phyloP scores from a whole-genome alignment of 2,113 vertebrate species.

The Chinchilla lanigera region DNA sequence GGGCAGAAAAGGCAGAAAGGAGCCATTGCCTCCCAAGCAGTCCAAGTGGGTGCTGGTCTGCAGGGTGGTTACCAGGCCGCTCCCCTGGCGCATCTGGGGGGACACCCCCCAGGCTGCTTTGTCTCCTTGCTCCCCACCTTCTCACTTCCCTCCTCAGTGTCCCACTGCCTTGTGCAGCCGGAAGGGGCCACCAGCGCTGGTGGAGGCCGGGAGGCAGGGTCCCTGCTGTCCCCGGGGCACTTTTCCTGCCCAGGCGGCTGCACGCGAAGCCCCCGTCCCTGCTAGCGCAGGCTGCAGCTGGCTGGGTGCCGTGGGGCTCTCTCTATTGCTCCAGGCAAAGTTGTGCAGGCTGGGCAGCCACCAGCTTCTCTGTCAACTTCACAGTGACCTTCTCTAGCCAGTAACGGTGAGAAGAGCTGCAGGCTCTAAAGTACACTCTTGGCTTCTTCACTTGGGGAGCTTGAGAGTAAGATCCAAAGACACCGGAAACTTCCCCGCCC shows the following conservation, averaged over 20 bases:
- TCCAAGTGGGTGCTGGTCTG: neutral
- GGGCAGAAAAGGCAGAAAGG: neutral
- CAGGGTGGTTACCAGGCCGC: neutral
- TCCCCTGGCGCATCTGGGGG: neutral
- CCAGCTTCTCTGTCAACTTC: neutral
- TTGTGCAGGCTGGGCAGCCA: neutral
- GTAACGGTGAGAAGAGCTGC: neutral
- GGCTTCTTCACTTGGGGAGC: neutral
- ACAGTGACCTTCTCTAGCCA: neutral
- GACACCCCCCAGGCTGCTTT: neutral
- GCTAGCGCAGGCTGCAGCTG: neutral
- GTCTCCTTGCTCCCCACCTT: neutral
- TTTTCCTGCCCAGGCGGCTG: neutral
- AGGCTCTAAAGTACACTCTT: neutral
- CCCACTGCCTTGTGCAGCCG: neutral
- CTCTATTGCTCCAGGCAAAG: neutral
- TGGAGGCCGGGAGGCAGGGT: neutral
- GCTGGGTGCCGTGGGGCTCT: neutral
- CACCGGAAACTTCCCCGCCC: neutral
- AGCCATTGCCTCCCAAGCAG: neutral
- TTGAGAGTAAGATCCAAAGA: neutral
- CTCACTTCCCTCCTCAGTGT: neutral
- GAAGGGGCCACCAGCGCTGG: neutral
- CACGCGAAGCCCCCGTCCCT: fast-evolving
- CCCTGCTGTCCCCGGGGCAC: neutral